Evolutionary conservation across 2,113 vertebrate genomes (phyloP), one percentile per base, ranked within the genome.

Genomic region (Rhinopomastus cyanomelas): DNA sequence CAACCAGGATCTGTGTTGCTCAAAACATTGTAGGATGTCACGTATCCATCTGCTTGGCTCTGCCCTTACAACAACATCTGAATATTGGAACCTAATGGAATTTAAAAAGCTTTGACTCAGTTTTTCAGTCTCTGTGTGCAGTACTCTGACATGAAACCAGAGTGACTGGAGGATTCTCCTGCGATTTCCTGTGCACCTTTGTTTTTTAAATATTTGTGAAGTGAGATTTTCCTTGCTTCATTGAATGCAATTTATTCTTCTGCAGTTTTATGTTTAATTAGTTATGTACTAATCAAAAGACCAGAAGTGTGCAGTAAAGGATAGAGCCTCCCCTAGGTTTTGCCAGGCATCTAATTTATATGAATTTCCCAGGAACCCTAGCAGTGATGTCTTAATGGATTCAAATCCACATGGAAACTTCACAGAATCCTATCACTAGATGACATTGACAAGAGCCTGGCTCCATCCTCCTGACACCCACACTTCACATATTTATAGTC

Each of bases 191-290:
- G 32, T 27, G 36, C 17, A 36, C 18, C 20, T 78, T 75, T 29
- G 25, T 59, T 89, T 80, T 82, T 10, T 76, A 76, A 2, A 30
- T 21, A 49, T 52, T 87, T 1, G 6, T 65, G 16, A 7, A 3
- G 9, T 17, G n/a, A 72, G 5, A 6, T 67, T 79, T 92, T 80
- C 52, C 23, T 51, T 88, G 16, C 18, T 76, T 85, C n/a, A 15
- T 0, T 69, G 66, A 59, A 53, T 46, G 15, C 16, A 26, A 19
- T 69, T 92, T 78, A 9, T 67, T 82, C 55, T 90, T 88, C n/a
- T 7, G 27, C 9, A 42, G n/a, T 8, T 93, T 60, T 88, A 26
- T 56, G 30, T 92, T 92, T 83, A 74, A 78, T 95, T 95, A 85
- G 27, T 44, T 60, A 72, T 21, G 57, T 30, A 42, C 49, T 88